Evolutionary conservation across 2,113 vertebrate genomes (phyloP).

Genomic region (Dipodomys merriami): DNA sequence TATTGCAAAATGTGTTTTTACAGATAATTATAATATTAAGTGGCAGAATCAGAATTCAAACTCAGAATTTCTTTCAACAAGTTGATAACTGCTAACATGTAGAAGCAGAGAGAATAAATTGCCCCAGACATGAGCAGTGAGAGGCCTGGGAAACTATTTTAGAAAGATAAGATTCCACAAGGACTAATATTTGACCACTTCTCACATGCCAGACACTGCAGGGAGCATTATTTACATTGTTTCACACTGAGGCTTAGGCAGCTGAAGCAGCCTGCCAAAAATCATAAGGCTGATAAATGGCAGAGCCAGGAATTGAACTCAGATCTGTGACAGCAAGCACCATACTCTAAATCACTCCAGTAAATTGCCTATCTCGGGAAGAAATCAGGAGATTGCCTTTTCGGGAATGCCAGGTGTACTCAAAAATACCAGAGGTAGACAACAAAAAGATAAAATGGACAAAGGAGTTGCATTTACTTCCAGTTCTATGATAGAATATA

Average conservation of each 20-base stretch:
- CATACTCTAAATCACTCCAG: conserved; percentile 43
- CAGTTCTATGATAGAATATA: conserved; percentile 19
- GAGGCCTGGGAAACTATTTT: background rate
- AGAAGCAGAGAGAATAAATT: background rate
- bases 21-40: conserved; percentile 16
- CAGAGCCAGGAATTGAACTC: conserved; percentile 54
- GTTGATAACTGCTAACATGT: background rate
- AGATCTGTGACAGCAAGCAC: conserved; percentile 44
- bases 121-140: background rate
- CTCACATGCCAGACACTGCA: background rate
- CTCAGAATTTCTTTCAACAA: background rate
- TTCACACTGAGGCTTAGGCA: conserved; percentile 22
- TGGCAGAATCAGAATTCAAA: conserved; percentile 1
- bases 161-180: conserved; percentile 26
- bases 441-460: background rate
- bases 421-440: conserved; percentile 29
- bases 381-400: conserved; percentile 59
- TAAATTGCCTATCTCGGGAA: conserved; percentile 43
- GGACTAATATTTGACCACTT: conserved; percentile 16
- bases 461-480: background rate
- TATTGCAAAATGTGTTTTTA: background rate
- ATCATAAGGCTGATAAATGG: conserved; percentile 44
- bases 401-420: background rate
- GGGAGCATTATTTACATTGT: conserved; percentile 27
- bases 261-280: conserved; percentile 38